Percentiles rank a stretch among this genome's conserved stretches.
Evolutionary conservation across 2,888 invertebrate genomes (phyloP).

Genomic region (Alviniconcha strummeri): DNA sequence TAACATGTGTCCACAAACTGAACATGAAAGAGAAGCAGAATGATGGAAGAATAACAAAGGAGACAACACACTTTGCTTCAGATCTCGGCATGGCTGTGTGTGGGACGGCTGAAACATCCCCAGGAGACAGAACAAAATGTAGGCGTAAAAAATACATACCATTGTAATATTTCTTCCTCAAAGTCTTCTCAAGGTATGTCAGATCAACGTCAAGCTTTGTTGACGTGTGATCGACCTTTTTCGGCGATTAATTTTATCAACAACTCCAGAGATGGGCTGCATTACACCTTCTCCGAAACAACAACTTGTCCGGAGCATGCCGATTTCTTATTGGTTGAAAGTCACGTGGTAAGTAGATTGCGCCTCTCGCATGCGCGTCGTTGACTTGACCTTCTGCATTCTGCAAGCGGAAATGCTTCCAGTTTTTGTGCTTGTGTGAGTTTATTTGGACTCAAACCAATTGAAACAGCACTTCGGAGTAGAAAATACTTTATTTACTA

Average conservation of each 20-base stretch:
- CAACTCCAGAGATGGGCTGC: conserved; percentile 14
- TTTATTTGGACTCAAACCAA: background rate
- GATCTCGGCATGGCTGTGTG: conserved; percentile 5
- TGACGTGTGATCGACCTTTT: conserved; percentile 27
- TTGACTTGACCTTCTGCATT: conserved; percentile 5
- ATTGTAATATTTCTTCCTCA: conserved; percentile 18
- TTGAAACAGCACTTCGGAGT: background rate
- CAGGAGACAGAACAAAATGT: conserved; percentile 13
- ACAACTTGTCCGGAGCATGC: conserved; percentile 33
- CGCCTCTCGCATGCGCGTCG: conserved; percentile 33
- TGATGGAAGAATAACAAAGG: background rate
- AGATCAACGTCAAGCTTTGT: conserved; percentile 22
- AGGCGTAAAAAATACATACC: conserved; percentile 22
- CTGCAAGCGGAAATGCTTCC: background rate
- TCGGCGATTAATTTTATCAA: conserved; percentile 17
- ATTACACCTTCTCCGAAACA: conserved; percentile 27
- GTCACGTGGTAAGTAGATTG: conserved; percentile 34
- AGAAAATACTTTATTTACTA: too few relatives aligned
- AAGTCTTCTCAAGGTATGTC: conserved; percentile 9
- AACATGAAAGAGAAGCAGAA: background rate
- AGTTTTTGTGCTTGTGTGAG: conserved; percentile 10
- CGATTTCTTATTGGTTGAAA: conserved; percentile 27
- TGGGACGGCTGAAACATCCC: conserved; percentile 34
- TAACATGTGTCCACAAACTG: background rate
- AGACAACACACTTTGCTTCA: conserved; percentile 7